Evolutionary conservation across 2,797 vertebrate species (phyloP).

Genomic region (Coendou prehensilis): DNA sequence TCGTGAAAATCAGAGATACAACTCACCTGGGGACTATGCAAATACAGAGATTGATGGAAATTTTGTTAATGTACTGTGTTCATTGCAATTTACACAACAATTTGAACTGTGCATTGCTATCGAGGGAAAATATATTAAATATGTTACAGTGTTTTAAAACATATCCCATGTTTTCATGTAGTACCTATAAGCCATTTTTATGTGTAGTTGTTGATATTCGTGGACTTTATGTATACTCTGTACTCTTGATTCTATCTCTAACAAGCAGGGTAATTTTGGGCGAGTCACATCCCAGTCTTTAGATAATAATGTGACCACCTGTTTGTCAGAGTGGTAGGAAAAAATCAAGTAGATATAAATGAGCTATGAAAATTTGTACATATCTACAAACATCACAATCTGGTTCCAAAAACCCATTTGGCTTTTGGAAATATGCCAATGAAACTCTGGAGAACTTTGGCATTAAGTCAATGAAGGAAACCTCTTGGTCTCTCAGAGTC

Average conservation of each 20-base stretch:
- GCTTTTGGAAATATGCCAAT: constrained; percentile 70
- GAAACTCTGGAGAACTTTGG: constrained; percentile 54
- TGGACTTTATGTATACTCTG: background rate
- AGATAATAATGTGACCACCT: constrained; percentile 52
- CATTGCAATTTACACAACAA: background rate
- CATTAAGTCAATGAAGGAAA: constrained; percentile 60
- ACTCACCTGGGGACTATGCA: background rate
- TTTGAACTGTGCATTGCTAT: constrained; percentile 44
- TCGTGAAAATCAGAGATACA: constrained; percentile 56
- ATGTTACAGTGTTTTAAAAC: background rate
- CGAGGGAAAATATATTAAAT: background rate
- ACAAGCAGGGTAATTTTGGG: constrained; percentile 24
- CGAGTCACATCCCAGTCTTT: background rate
- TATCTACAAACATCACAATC: constrained; percentile 61
- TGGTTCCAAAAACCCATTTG: constrained; percentile 59
- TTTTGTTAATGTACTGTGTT: background rate
- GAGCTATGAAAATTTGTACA: constrained; percentile 50
- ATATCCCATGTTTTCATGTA: background rate
- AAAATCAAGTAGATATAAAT: constrained; percentile 60
- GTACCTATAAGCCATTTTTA: background rate
- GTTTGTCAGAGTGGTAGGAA: constrained; percentile 13
- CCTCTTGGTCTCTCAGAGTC: constrained; percentile 36
- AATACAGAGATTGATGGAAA: background rate
- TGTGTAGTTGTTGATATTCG: background rate
- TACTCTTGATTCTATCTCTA: constrained; percentile 4